Percentiles rank a stretch among this genome's conserved stretches.
These are phyloP conservation scores for Gallinago jamesoni DNA, from an alignment of 2,113 vertebrate species.

Conservation along the genomic window DNA sequence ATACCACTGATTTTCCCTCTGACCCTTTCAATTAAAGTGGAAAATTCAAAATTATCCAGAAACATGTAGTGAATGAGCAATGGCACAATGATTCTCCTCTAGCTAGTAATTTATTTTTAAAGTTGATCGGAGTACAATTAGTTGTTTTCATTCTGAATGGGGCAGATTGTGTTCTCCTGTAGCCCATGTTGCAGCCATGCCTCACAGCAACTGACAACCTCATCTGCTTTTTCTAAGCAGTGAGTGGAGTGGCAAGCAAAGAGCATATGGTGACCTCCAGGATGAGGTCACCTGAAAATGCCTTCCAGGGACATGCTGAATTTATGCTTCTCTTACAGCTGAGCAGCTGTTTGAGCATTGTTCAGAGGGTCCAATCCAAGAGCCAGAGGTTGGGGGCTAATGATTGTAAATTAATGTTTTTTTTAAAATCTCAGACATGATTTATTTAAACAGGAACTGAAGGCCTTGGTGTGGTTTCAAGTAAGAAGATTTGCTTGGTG, in stretches of 20 bases:
- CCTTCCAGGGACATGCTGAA: not conserved
- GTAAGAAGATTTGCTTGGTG: not conserved
- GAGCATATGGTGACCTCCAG: not conserved
- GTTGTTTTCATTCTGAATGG: not conserved
- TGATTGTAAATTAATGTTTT: not conserved
- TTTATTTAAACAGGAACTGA: not conserved
- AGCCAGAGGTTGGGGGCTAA: not conserved
- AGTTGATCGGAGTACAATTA: not conserved
- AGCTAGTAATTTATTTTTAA: not conserved
- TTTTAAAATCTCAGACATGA: not conserved
- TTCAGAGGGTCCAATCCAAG: not conserved
- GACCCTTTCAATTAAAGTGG: not conserved
- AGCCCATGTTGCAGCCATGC: not conserved
- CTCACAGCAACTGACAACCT: not conserved
- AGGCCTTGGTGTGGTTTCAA: not conserved
- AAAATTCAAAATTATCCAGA: not conserved
- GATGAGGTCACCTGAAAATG: not conserved
- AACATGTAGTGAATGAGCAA: not conserved
- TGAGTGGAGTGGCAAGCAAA: not conserved
- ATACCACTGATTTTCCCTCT: not conserved
- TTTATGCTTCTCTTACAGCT: not conserved
- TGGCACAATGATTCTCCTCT: not conserved
- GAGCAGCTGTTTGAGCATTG: not conserved
- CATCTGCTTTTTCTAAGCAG: not conserved
- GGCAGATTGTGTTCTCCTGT: not conserved